phyloP scores from a whole-genome alignment of 2,888 invertebrate genomes.

The Coremacera marginata region DNA sequence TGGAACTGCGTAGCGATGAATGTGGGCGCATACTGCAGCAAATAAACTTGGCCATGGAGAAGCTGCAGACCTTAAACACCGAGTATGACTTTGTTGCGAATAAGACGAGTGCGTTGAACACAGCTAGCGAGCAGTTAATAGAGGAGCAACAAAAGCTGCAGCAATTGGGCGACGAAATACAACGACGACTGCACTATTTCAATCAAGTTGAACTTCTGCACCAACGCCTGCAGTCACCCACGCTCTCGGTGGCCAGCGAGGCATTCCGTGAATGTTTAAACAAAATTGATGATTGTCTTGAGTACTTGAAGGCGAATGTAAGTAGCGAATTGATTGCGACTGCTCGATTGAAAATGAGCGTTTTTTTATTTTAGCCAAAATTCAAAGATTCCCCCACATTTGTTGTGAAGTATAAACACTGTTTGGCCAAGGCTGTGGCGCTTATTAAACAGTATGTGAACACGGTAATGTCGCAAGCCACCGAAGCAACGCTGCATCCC shows the following conservation, averaged over 20 bases:
- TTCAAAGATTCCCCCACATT: slow-evolving; percentile 90
- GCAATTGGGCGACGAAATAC: slow-evolving; percentile 83
- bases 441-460: slow-evolving; percentile 85
- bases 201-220: slow-evolving; percentile 85
- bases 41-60: slow-evolving; percentile 79
- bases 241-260: slow-evolving; percentile 85
- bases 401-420: slow-evolving; percentile 86
- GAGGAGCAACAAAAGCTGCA: slow-evolving; percentile 89
- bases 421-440: slow-evolving; percentile 83
- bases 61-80: slow-evolving; percentile 78
- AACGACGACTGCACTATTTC: slow-evolving; percentile 85
- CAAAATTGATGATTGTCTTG: slow-evolving; percentile 87
- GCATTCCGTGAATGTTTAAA: slow-evolving; percentile 85
- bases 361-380: slow-evolving; percentile 72
- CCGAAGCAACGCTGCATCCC: slow-evolving; percentile 77
- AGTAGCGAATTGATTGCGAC: slow-evolving; percentile 63
- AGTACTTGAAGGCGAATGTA: slow-evolving; percentile 86
- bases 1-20: slow-evolving; percentile 77
- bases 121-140: slow-evolving; percentile 90
- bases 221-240: slow-evolving; percentile 84
- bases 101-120: slow-evolving; percentile 92
- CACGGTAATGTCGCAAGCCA: slow-evolving; percentile 82
- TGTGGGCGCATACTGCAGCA: slow-evolving; percentile 78
- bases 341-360: too few species aligned
- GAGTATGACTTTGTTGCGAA: slow-evolving; percentile 90